A percentile compares a stretch with the other conserved stretches of the same genome.
These are phyloP conservation scores for Xanthorhoe designata DNA, from an alignment of 2,888 invertebrate genomes.

Conservation along the genomic window DNA sequence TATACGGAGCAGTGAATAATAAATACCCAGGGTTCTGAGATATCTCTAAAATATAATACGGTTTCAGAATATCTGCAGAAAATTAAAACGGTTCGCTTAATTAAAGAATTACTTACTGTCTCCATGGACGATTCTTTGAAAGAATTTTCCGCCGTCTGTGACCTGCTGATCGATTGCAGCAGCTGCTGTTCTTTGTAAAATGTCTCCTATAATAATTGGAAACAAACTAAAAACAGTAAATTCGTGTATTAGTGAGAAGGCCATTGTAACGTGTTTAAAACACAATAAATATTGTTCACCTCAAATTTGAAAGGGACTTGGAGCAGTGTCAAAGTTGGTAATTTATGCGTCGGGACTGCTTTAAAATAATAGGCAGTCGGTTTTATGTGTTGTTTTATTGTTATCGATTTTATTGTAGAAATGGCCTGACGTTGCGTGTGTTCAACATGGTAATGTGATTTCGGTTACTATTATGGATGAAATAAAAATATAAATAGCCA, in stretches of 20 bases:
- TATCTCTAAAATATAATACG: constrained; percentile 59
- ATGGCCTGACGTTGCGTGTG: background rate
- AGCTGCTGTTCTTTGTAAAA: constrained; percentile 41
- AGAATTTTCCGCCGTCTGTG: constrained; percentile 56
- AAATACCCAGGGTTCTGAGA: constrained; percentile 53
- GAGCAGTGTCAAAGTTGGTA: constrained; percentile 38
- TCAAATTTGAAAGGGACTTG: constrained; percentile 38
- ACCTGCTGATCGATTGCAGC: constrained; percentile 41
- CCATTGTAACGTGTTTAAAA: constrained; percentile 44
- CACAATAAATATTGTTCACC: constrained; percentile 44
- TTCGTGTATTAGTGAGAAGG: constrained; percentile 44
- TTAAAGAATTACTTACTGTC: constrained; percentile 58
- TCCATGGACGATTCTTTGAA: constrained; percentile 55
- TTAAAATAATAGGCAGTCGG: constrained; percentile 11
- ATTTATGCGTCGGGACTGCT: constrained; percentile 34
- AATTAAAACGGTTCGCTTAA: constrained; percentile 25
- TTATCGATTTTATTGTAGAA: constrained; percentile 27
- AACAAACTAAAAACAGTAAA: constrained; percentile 52
- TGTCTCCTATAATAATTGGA: constrained; percentile 46
- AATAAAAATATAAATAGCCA: background rate
- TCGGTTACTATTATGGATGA: background rate
- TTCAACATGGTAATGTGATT: background rate
- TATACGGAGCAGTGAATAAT: constrained; percentile 73
- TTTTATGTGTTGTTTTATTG: constrained; percentile 36
- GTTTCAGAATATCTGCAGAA: constrained; percentile 27